Evolutionary conservation across 2,113 vertebrate species (phyloP).

Genomic region (Morone chrysops): DNA sequence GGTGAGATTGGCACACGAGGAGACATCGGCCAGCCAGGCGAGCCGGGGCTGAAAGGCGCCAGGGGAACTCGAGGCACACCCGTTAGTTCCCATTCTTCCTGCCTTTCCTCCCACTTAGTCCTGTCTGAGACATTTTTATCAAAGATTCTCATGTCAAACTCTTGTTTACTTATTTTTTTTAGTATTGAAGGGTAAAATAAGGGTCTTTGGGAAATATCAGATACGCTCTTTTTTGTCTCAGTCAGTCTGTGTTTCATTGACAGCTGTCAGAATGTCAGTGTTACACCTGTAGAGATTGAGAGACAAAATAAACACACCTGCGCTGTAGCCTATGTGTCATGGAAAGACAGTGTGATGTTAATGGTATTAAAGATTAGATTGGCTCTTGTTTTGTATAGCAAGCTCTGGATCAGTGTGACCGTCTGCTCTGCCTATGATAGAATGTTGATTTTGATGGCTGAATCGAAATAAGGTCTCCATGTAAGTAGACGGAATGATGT

Average conservation of each 20-base stretch:
- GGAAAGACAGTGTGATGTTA: neutral
- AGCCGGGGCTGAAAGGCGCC: conserved; percentile 91
- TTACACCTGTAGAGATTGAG: neutral
- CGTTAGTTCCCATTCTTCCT: conserved; percentile 83
- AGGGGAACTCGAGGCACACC: conserved; percentile 92
- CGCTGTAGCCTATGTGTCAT: neutral
- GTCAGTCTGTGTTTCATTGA: neutral
- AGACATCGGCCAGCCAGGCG: conserved; percentile 85
- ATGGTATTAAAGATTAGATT: neutral
- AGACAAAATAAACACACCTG: neutral
- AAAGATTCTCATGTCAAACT: too few species aligned
- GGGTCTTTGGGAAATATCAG: neutral
- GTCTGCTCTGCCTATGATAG: neutral
- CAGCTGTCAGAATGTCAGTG: neutral
- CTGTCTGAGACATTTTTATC: neutral
- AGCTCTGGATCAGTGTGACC: too few species aligned
- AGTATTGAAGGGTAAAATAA: too few species aligned
- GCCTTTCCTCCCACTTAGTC: neutral
- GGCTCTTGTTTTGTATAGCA: neutral
- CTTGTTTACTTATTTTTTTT: too few species aligned
- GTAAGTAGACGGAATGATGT: neutral
- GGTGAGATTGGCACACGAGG: conserved; percentile 90
- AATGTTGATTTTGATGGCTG: neutral
- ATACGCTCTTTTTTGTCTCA: neutral
- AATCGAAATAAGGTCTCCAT: neutral